These are phyloP conservation scores for Drosophila affinis DNA, from an alignment of 2,888 invertebrate species.

Conservation along the genomic window DNA sequence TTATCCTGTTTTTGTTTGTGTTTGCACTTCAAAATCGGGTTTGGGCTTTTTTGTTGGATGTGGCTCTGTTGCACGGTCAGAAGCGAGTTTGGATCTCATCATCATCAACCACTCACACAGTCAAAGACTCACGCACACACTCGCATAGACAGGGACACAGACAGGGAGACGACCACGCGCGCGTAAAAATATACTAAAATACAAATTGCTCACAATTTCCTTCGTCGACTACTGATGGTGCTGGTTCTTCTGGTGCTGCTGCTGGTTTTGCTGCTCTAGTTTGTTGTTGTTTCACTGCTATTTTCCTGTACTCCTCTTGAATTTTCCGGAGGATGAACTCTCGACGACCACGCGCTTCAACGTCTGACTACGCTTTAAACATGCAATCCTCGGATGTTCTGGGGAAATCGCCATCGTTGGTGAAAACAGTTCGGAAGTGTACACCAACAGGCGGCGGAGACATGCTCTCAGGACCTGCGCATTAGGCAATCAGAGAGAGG, in stretches of 20 bases:
- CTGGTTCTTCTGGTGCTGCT: not conserved
- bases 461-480: conserved; percentile 71
- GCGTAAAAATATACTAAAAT: conserved; percentile 62
- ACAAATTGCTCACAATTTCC: conserved; percentile 77
- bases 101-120: conserved; percentile 42
- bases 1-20: conserved; percentile 14
- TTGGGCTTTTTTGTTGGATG: conserved; percentile 21
- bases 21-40: conserved; percentile 36
- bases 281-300: conserved; percentile 30
- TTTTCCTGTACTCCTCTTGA: conserved; percentile 34
- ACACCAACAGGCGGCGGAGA: conserved; percentile 56
- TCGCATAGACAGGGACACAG: conserved; percentile 9
- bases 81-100: conserved; percentile 49
- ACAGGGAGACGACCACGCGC: conserved; percentile 47
- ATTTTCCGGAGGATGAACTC: conserved; percentile 27
- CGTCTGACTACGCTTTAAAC: conserved; percentile 80
- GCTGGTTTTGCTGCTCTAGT: conserved; percentile 51
- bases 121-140: conserved; percentile 30
- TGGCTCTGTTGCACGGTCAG: conserved; percentile 40
- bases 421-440: conserved; percentile 27
- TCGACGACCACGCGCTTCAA: conserved; percentile 80
- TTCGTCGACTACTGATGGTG: conserved; percentile 40
- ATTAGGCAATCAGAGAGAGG: conserved; percentile 32
- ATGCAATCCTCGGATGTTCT: conserved; percentile 19
- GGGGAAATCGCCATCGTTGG: conserved; percentile 33